A percentile compares a stretch with the other conserved stretches of the same genome.
Evolutionary conservation across 2,797 vertebrate genomes (phyloP).

Genomic region (Pelobates cultripes): DNA sequence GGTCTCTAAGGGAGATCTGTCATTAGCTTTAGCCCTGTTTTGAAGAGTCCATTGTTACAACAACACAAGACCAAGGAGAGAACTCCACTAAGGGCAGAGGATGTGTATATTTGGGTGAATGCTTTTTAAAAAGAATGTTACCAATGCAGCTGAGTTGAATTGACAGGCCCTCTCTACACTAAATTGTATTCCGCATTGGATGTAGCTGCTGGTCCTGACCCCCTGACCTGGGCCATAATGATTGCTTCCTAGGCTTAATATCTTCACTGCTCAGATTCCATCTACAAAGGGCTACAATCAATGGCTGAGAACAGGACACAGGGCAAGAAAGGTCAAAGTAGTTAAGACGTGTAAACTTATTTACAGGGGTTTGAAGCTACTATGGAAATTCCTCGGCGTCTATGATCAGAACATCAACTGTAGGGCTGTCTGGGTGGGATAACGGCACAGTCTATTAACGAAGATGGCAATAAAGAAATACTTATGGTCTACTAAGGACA

Average conservation of each 20-base stretch:
- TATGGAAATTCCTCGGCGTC: slow-evolving; percentile 25
- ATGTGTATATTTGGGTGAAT: slow-evolving; percentile 26
- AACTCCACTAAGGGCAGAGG: slow-evolving; percentile 13
- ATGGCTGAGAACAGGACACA: slow-evolving; percentile 7
- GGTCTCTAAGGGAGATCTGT: slow-evolving; percentile 33
- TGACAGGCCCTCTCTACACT: slow-evolving; percentile 43
- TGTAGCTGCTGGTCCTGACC: slow-evolving; percentile 36
- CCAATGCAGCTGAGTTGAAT: slow-evolving; percentile 12
- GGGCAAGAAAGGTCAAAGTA: slow-evolving; percentile 36
- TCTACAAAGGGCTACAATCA: slow-evolving; percentile 4
- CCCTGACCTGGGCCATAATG: slow-evolving; percentile 24
- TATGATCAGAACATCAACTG: background rate
- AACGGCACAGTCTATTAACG: slow-evolving; percentile 1
- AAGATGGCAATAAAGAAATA: background rate
- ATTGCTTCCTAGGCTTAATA: slow-evolving; percentile 45
- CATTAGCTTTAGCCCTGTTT: slow-evolving; percentile 17
- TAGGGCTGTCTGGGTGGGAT: slow-evolving; percentile 30
- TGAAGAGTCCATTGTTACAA: slow-evolving; percentile 30
- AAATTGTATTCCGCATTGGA: slow-evolving; percentile 15
- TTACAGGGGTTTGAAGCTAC: slow-evolving; percentile 14
- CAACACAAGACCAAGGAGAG: slow-evolving; percentile 2
- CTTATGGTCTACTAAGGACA: background rate
- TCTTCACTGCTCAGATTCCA: slow-evolving; percentile 23
- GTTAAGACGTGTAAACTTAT: slow-evolving; percentile 46
- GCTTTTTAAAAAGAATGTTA: slow-evolving; percentile 14